A percentile compares a stretch with the other conserved stretches of the same genome.
Conservation (phyloP, 1,140 invertebrate species). For the Drosophila chauvacae region DNA sequence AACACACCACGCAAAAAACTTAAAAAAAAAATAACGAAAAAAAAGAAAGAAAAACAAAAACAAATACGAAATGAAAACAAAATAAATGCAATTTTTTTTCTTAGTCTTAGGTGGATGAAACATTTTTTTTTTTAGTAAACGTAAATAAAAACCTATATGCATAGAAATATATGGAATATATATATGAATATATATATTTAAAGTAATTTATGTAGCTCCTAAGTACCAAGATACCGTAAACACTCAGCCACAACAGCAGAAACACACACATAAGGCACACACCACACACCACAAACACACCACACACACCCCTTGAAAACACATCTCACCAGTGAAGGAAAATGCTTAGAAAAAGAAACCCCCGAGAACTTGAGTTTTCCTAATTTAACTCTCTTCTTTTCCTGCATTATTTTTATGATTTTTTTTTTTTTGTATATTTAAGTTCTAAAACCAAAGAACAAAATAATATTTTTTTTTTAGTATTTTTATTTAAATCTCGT, state of each 20-base stretch:
- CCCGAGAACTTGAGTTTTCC: conserved; percentile 27
- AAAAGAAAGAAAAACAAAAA: conserved; percentile 30
- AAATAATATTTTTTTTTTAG: conserved; percentile 58
- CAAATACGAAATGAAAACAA: conserved; percentile 17
- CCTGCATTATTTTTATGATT: conserved; percentile 13
- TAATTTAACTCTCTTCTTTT: conserved; percentile 38
- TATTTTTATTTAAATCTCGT: conserved; percentile 37
- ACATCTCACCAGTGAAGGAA: conserved; percentile 36
- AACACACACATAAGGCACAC: conserved; percentile 10
- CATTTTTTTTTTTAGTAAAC: conserved; percentile 76
- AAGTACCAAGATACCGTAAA: conserved; percentile 67
- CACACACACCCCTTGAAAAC: conserved; percentile 25
- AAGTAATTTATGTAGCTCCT: conserved; percentile 76
- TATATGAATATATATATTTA: conserved; percentile 44
- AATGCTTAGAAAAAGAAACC: conserved; percentile 29
- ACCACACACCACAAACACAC: conserved; percentile 13
- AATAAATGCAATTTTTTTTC: conserved; percentile 69
- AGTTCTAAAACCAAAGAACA: conserved; percentile 81
- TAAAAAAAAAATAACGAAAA: conserved; percentile 29
- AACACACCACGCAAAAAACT: conserved; percentile 1
- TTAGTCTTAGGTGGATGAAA: conserved; percentile 70
- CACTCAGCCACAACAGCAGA: conserved; percentile 22
- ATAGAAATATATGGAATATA: conserved; percentile 33
- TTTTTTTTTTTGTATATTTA: conserved; percentile 71
- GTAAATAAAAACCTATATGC: conserved; percentile 62